Conservation (phyloP, 2,113 vertebrate genomes). For the Sylvia atricapilla region DNA sequence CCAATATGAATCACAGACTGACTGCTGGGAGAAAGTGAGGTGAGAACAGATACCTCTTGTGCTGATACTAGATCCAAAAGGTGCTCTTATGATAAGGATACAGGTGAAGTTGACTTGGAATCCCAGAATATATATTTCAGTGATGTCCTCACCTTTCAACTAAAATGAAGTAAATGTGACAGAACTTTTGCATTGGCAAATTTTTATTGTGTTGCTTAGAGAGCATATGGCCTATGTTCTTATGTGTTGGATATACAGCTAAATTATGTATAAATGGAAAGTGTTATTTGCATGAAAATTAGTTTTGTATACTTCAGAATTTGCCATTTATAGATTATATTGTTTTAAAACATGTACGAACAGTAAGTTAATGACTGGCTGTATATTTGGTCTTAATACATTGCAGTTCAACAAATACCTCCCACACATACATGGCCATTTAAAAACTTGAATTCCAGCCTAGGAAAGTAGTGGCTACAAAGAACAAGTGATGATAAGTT, state of each 20-base stretch:
- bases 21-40: background rate
- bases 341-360: background rate
- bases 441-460: background rate
- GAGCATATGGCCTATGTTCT: background rate
- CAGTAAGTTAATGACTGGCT: background rate
- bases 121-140: background rate
- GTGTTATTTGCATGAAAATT: background rate
- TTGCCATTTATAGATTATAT: background rate
- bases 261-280: background rate
- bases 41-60: background rate
- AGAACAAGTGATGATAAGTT: background rate
- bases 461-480: background rate
- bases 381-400: background rate
- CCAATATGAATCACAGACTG: background rate
- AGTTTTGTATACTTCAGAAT: background rate
- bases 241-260: background rate
- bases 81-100: background rate
- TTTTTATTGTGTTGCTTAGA: background rate
- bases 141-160: background rate
- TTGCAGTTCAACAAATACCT: background rate
- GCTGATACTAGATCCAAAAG: background rate
- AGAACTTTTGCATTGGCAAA: background rate
- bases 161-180: background rate
- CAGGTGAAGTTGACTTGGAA: background rate
- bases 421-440: background rate